Evolutionary conservation across 2,113 vertebrate species (phyloP).

Genomic region (Gila orcuttii): DNA sequence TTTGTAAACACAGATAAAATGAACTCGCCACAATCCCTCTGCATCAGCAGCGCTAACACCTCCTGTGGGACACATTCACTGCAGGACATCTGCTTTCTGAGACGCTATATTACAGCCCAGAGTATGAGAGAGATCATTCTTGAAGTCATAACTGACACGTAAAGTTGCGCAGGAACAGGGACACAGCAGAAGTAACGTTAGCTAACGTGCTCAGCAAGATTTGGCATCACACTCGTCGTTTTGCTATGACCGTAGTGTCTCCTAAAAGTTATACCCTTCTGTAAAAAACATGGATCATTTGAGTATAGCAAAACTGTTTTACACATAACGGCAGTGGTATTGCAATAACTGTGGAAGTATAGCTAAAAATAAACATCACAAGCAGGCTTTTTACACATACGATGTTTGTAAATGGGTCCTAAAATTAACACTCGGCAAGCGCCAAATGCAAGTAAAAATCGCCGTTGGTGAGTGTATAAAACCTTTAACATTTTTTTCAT

Average conservation of each 20-base stretch:
- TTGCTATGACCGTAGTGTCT: too few relatives aligned
- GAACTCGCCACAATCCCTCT: slow-evolving; percentile 21
- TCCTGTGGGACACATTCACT: slow-evolving; percentile 15
- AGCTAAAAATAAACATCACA: too few relatives aligned
- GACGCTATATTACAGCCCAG: neutral
- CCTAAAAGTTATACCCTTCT: neutral
- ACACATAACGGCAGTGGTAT: too few relatives aligned
- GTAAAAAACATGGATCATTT: neutral
- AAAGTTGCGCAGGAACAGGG: neutral
- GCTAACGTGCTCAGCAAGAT: neutral
- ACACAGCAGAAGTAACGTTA: neutral
- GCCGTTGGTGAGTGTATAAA: too few relatives aligned
- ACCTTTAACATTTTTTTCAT: too few relatives aligned
- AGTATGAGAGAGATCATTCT: neutral
- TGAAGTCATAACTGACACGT: neutral
- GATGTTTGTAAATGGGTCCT: too few relatives aligned
- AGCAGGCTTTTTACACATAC: too few relatives aligned
- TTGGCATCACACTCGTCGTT: neutral
- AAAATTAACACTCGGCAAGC: too few relatives aligned
- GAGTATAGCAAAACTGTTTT: too few relatives aligned
- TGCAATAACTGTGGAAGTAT: too few relatives aligned
- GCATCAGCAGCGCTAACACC: neutral
- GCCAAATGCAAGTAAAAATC: too few relatives aligned
- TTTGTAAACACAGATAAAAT: slow-evolving; percentile 27
- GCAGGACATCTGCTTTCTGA: slow-evolving; percentile 12